A percentile compares a stretch with the other conserved stretches of the same genome.
Evolutionary conservation across 2,888 invertebrate species (phyloP).

Genomic region (Melieria crassipennis): DNA sequence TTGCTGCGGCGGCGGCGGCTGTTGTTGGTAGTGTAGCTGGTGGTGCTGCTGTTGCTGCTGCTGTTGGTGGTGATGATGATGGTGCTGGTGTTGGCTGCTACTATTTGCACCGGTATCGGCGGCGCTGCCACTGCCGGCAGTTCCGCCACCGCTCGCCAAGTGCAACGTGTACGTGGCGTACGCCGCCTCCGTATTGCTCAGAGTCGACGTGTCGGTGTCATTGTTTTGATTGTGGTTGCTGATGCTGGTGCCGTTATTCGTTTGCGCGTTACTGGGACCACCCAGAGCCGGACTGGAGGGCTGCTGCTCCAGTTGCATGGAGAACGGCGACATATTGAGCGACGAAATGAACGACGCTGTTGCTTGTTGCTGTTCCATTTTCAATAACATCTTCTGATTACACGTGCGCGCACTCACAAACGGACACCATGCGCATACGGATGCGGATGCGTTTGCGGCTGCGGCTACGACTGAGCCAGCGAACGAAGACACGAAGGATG

Average conservation of each 20-base stretch:
- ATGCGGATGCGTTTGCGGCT: neutral
- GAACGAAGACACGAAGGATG: neutral
- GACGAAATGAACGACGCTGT: constrained; percentile 87
- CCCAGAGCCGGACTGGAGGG: constrained; percentile 72
- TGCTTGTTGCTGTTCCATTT: constrained; percentile 85
- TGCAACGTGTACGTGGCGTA: constrained; percentile 58
- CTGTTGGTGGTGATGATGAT: constrained; percentile 54
- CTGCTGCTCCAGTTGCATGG: constrained; percentile 74
- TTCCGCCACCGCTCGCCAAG: constrained; percentile 43
- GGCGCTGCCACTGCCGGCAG: constrained; percentile 33
- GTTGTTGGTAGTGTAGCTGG: constrained; percentile 51
- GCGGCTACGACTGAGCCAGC: neutral
- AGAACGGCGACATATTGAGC: constrained; percentile 87
- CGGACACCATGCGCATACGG: constrained; percentile 11
- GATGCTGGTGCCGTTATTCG: constrained; percentile 46
- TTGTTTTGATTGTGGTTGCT: constrained; percentile 48
- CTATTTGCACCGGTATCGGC: constrained; percentile 15
- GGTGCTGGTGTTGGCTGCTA: constrained; percentile 50
- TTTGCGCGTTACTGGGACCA: constrained; percentile 39
- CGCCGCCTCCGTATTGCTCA: constrained; percentile 53
- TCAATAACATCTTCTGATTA: constrained; percentile 75
- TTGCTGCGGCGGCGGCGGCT: constrained; percentile 59
- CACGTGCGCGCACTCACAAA: constrained; percentile 7
- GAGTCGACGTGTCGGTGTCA: constrained; percentile 43
- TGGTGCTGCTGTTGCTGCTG: constrained; percentile 54